Conservation (phyloP, 1,140 invertebrate genomes). For the Drosophila obscura region DNA sequence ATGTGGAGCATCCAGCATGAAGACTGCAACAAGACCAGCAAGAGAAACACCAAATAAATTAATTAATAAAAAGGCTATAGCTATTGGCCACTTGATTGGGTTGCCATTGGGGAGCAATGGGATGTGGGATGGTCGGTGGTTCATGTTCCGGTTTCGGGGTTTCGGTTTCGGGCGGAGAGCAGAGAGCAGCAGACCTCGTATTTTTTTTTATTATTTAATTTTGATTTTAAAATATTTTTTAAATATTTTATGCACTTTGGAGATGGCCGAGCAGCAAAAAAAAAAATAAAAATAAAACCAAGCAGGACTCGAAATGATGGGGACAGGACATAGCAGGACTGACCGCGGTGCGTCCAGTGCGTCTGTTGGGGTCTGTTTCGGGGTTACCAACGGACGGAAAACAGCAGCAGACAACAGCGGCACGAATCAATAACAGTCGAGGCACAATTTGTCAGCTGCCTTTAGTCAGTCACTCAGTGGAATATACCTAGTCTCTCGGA, state of each 20-base stretch:
- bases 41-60: constrained; percentile 66
- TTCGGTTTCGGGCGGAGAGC: neutral
- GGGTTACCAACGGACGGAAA: too few species aligned
- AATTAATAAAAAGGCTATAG: constrained; percentile 75
- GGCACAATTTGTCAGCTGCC: too few species aligned
- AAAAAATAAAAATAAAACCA: neutral
- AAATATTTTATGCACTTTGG: constrained; percentile 68
- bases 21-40: constrained; percentile 11
- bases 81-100: constrained; percentile 10
- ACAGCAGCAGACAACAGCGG: too few species aligned
- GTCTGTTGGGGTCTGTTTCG: too few species aligned
- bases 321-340: neutral
- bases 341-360: neutral
- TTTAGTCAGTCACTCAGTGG: too few species aligned
- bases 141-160: constrained; percentile 20
- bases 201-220: constrained; percentile 71
- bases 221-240: constrained; percentile 64
- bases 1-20: neutral
- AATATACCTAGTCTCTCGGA: too few species aligned
- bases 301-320: too few species aligned
- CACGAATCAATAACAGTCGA: too few species aligned
- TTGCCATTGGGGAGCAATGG: constrained; percentile 3
- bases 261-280: constrained; percentile 6
- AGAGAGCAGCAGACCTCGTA: constrained; percentile 3
- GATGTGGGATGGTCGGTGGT: neutral